Conservation (phyloP, 2,113 vertebrate species). For the Petrocephalus zakoni region DNA sequence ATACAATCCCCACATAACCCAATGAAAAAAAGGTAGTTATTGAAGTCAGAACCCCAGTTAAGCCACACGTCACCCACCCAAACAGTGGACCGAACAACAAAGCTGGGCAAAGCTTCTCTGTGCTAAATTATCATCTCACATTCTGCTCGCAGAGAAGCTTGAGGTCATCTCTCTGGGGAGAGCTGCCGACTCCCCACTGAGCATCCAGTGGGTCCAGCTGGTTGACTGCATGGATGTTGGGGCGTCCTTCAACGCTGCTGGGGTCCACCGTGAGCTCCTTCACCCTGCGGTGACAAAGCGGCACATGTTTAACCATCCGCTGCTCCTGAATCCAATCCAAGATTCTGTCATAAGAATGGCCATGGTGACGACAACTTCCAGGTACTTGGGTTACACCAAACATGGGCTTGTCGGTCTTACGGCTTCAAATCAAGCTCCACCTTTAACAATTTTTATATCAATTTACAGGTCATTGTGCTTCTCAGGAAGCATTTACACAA, state of each 20-base stretch:
- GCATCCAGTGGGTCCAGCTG: slow-evolving; percentile 90
- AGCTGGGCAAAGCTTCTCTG: background rate
- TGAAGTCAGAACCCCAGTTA: background rate
- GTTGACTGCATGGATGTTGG: slow-evolving; percentile 67
- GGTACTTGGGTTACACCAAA: background rate
- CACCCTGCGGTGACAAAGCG: slow-evolving; percentile 60
- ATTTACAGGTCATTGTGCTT: background rate
- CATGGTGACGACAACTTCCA: background rate
- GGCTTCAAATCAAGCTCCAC: background rate
- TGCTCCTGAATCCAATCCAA: background rate
- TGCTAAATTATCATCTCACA: slow-evolving; percentile 60
- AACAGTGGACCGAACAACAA: background rate
- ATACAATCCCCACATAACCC: background rate
- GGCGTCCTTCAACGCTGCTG: slow-evolving; percentile 57
- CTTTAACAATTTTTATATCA: background rate
- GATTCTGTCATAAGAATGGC: background rate
- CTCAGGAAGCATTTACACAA: background rate
- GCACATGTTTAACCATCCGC: background rate
- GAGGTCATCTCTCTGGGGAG: slow-evolving; percentile 93
- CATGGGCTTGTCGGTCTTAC: background rate
- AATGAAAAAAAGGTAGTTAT: background rate
- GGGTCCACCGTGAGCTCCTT: slow-evolving; percentile 81
- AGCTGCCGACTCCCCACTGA: slow-evolving; percentile 95
- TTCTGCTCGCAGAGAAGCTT: slow-evolving; percentile 98
- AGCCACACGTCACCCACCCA: background rate